phyloP scores from a whole-genome alignment of 2,797 vertebrate genomes.

The Gephyroberyx darwinii region DNA sequence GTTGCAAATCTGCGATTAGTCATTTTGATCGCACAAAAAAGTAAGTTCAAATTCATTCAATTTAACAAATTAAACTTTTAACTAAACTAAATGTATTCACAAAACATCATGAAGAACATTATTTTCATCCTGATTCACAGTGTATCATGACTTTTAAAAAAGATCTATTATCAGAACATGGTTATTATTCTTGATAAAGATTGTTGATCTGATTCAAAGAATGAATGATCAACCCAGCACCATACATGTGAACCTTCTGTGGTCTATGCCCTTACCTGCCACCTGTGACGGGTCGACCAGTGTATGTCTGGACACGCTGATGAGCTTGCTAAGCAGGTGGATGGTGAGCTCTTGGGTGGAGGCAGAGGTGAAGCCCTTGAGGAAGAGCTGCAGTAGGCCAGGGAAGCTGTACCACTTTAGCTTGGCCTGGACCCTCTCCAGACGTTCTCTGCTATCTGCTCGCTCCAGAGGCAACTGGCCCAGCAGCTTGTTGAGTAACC shows the following conservation, averaged over 20 bases:
- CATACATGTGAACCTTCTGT: neutral
- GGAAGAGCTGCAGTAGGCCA: constrained; percentile 95
- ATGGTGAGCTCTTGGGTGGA: constrained; percentile 98
- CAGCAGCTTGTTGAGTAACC: constrained; percentile 94
- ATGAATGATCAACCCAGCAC: neutral
- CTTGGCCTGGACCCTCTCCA: constrained; percentile 93
- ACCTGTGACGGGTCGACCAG: constrained; percentile 93
- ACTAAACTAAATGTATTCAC: too few species aligned
- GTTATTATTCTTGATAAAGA: too few species aligned
- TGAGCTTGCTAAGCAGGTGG: constrained; percentile 97
- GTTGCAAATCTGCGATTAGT: too few species aligned
- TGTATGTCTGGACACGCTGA: constrained; percentile 90
- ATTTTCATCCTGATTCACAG: too few species aligned
- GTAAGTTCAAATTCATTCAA: too few species aligned
- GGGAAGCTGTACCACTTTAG: constrained; percentile 97
- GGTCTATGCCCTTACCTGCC: constrained; percentile 84
- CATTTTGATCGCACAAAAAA: too few species aligned
- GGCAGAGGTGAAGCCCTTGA: constrained; percentile 98
- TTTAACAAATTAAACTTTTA: too few species aligned
- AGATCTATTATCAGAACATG: too few species aligned
- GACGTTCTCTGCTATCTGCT: constrained; percentile 91
- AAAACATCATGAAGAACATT: too few species aligned
- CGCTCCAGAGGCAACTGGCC: constrained; percentile 95
- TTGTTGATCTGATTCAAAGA: neutral
- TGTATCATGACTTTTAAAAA: too few species aligned